These are phyloP conservation scores for Chascanopsetta lugubris DNA, from an alignment of 2,113 vertebrate species.

Conservation along the genomic window DNA sequence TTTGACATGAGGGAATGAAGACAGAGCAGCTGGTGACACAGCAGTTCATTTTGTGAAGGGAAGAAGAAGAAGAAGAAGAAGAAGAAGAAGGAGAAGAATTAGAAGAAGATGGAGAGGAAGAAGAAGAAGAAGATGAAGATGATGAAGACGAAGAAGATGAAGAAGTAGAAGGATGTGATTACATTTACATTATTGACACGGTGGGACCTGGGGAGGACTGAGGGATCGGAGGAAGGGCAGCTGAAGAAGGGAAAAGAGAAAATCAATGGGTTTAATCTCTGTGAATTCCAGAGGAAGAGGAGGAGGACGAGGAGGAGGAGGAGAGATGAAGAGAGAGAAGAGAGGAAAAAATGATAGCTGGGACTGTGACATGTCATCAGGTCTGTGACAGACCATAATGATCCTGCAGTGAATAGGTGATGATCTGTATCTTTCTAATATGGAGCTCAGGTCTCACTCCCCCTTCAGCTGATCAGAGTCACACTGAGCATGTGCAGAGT, in stretches of 20 bases:
- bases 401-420: too few species aligned
- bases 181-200: slow-evolving; percentile 75
- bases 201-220: slow-evolving; percentile 38
- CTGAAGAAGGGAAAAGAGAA: slow-evolving; percentile 36
- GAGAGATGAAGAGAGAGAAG: slow-evolving; percentile 12
- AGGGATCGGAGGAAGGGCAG: slow-evolving; percentile 32
- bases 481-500: too few species aligned
- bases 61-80: neutral
- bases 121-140: slow-evolving; percentile 13
- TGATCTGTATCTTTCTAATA: too few species aligned
- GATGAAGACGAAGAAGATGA: neutral
- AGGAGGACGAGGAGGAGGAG: slow-evolving; percentile 27
- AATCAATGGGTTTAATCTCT: slow-evolving; percentile 70
- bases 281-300: slow-evolving; percentile 42
- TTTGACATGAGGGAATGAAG: too few species aligned
- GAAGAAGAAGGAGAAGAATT: slow-evolving; percentile 13
- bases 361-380: too few species aligned
- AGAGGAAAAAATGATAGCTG: too few species aligned
- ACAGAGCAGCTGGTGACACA: slow-evolving; percentile 16
- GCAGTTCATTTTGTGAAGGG: slow-evolving; percentile 20
- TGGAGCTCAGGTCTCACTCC: too few species aligned
- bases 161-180: slow-evolving; percentile 51
- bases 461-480: too few species aligned
- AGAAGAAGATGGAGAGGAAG: slow-evolving; percentile 15
- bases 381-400: too few species aligned